Percentiles rank a stretch among this genome's conserved stretches.
Conservation (phyloP, 2,888 invertebrate genomes). For the Netelia fuscicornis region DNA sequence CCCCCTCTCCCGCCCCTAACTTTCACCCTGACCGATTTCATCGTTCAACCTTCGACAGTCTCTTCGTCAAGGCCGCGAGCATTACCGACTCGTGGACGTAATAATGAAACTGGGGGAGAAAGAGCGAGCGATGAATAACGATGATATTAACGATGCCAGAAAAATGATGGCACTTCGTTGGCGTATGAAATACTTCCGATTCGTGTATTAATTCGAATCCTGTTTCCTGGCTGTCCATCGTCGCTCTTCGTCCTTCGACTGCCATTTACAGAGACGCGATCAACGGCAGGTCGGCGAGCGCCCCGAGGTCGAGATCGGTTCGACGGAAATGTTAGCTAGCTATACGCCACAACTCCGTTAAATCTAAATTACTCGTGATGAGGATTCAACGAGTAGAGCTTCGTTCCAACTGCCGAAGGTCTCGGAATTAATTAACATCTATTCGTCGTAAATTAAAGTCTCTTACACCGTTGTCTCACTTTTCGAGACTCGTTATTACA, state of each 20-base stretch:
- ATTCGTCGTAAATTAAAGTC: neutral
- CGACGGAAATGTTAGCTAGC: slow-evolving; percentile 15
- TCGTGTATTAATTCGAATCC: slow-evolving; percentile 48
- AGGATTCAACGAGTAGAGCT: slow-evolving; percentile 29
- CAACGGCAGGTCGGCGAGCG: neutral
- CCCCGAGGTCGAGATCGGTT: slow-evolving; percentile 36
- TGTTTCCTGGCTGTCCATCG: slow-evolving; percentile 13
- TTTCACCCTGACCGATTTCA: slow-evolving; percentile 25
- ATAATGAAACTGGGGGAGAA: slow-evolving; percentile 45
- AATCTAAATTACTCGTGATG: slow-evolving; percentile 41
- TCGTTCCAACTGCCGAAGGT: slow-evolving; percentile 20
- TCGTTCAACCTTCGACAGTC: slow-evolving; percentile 39
- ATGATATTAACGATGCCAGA: neutral
- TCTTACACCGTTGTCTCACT: neutral
- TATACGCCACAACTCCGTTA: neutral
- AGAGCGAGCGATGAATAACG: slow-evolving; percentile 22
- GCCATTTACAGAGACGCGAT: slow-evolving; percentile 30
- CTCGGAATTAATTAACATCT: slow-evolving; percentile 36
- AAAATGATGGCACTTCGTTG: slow-evolving; percentile 18
- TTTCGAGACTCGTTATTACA: neutral
- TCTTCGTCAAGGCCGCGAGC: slow-evolving; percentile 19
- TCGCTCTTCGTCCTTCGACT: slow-evolving; percentile 57
- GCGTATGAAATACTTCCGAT: slow-evolving; percentile 19
- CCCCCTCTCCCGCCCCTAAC: neutral
- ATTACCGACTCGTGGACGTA: slow-evolving; percentile 33